phyloP scores from a whole-genome alignment of 2,888 invertebrate genomes.

The Ormyrus labotus region DNA sequence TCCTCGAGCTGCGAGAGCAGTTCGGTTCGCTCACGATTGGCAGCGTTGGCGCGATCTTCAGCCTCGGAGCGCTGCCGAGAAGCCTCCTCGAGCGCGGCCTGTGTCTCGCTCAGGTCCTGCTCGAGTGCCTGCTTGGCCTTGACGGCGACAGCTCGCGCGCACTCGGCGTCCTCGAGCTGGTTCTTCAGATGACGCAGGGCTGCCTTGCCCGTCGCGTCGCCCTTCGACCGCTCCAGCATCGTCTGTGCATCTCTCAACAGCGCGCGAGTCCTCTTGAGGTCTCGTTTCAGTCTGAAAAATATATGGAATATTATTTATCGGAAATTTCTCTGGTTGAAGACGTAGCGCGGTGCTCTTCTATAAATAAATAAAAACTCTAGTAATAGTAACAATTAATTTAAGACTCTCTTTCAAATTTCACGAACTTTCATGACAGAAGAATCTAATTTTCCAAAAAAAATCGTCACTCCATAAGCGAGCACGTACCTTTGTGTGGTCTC shows the following conservation, averaged over 20 bases:
- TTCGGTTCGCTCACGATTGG: constrained; percentile 88
- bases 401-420: no score
- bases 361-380: no score
- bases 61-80: constrained; percentile 85
- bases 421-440: no score
- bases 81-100: constrained; percentile 89
- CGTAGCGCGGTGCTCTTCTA: no score
- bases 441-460: no score
- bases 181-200: constrained; percentile 77
- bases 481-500: constrained; percentile 71
- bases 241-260: constrained; percentile 93
- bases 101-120: constrained; percentile 90
- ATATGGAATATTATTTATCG: no score
- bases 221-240: constrained; percentile 91
- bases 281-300: constrained; percentile 83
- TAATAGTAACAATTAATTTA: no score
- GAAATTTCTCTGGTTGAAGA: no score
- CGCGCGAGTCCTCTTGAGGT: constrained; percentile 92
- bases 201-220: constrained; percentile 88
- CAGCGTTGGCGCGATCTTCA: constrained; percentile 84
- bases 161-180: constrained; percentile 93
- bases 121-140: constrained; percentile 92
- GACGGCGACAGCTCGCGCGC: constrained; percentile 88
- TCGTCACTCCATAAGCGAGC: no score
- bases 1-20: constrained; percentile 92